Evolutionary conservation across 37 sponge, comb jelly and placozoan species (phyloP).

Genomic region (Crambe crambe): DNA sequence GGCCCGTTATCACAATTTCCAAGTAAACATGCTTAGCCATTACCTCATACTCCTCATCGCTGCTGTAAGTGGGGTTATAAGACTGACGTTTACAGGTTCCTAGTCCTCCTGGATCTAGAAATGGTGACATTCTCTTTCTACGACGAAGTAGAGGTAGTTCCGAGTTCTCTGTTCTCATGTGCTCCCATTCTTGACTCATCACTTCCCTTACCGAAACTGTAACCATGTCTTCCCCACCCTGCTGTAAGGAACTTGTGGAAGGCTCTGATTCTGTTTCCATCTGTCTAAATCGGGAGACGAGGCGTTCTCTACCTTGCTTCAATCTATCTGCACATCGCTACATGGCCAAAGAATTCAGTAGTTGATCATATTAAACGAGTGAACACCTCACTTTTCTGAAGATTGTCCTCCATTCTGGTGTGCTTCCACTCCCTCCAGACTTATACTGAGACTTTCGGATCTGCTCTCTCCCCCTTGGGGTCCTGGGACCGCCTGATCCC

Average conservation of each 20-base stretch:
- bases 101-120: not conserved
- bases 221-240: conserved; percentile 2
- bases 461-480: conserved; percentile 29
- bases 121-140: conserved; percentile 3
- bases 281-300: conserved; percentile 24
- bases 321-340: conserved; percentile 63
- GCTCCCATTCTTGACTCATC: conserved; percentile 74
- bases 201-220: conserved; percentile 32
- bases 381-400: conserved; percentile 68
- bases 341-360: not conserved
- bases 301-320: conserved; percentile 36
- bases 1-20: too few relatives aligned
- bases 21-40: too few relatives aligned
- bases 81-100: not conserved
- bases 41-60: conserved; percentile 2
- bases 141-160: conserved; percentile 29
- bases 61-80: not conserved
- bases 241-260: not conserved
- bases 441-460: conserved; percentile 62
- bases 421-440: conserved; percentile 8
- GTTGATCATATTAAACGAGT: too few relatives aligned
- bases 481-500: not conserved
- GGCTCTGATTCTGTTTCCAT: not conserved
- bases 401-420: conserved; percentile 39
- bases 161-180: conserved; percentile 30